Base-by-base conservation (phyloP, 2,797 vertebrate species). In the Hafferia zeledoni region DNA sequence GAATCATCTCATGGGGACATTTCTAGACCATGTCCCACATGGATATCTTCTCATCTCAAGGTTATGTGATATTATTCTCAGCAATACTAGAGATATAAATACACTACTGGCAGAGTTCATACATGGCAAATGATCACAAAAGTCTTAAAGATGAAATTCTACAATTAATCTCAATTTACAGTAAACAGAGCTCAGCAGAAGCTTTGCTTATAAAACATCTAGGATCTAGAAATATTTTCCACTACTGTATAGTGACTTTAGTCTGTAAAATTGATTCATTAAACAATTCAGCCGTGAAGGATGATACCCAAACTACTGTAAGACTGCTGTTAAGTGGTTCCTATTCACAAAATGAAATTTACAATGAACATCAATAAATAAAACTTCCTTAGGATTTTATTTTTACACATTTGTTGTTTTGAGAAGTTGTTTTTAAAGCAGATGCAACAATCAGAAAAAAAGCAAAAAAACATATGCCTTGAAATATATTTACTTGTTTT, bases 21-120 rank as follows among this genome's bases (percentile, higher is more conserved):
- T 95, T 96, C 93, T 88, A 88, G 87, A 88, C 83, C 87, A 83
- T 71, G 50, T 86, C 89, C 76, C 79, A 83, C 4, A 24, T 9
- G 60, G 31, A 59, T 50, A 23, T 87, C 30, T 57, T 87, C 44
- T 56, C 47, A 76, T 69, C 59, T 94, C 82, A 95, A 96, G 87
- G 95, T 92, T 91, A 67, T 25, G 59, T 15, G 50, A 31, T 56
- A 80, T 16, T 81, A 55, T 80, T 87, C 68, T 76, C 82, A 85
- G 78, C 33, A 77, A 77, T 15, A 67, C 5, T 13, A 47, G 39
- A 82, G 60, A 64, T 60, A 91, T 71, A 96, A 93, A 96, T 92
- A 92, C 6, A 9, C 67, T 57, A 33, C 0, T 84, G 56, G 64
- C 64, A 94, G 87, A 90, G 33, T 33, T 87, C 23, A 33, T 7